Percentiles rank a stretch among this genome's conserved stretches.
Evolutionary conservation across 2,113 vertebrate genomes (phyloP).

Genomic region (Cyanoliseus patagonus): DNA sequence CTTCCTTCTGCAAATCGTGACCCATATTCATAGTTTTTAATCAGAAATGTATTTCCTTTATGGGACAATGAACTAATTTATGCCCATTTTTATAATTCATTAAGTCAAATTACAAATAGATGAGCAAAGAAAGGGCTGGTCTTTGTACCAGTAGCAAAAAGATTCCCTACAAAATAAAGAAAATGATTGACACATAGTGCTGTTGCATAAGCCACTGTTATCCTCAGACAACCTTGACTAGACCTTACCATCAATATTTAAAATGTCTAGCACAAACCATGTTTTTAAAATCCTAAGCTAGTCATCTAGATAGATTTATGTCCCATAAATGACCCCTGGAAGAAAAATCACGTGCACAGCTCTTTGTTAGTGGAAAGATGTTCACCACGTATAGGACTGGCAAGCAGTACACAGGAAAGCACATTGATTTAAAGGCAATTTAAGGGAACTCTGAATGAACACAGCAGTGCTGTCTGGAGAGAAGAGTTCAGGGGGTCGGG

Average conservation of each 20-base stretch:
- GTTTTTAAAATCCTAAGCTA: constrained; percentile 16
- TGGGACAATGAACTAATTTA: constrained; percentile 42
- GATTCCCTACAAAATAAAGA: neutral
- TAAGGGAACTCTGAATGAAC: neutral
- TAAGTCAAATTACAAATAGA: constrained; percentile 49
- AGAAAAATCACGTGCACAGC: constrained; percentile 6
- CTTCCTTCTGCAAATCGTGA: constrained; percentile 51
- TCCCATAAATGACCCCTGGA: constrained; percentile 30
- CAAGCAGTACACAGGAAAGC: neutral
- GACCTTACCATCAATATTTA: constrained; percentile 54
- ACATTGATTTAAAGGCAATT: constrained; percentile 4
- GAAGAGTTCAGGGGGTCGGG: neutral
- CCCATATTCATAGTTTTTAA: constrained; percentile 61
- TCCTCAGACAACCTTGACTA: constrained; percentile 56
- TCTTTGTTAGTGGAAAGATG: neutral
- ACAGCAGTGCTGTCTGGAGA: neutral
- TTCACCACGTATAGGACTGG: neutral
- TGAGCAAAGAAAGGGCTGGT: neutral
- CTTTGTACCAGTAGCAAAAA: neutral
- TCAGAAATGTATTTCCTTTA: constrained; percentile 66
- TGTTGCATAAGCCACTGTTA: constrained; percentile 17
- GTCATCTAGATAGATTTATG: constrained; percentile 19
- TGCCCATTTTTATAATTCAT: constrained; percentile 46
- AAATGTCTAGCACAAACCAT: neutral
- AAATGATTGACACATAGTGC: neutral